Percentiles rank a stretch among this genome's conserved stretches.
phyloP scores from a whole-genome alignment of 1,140 invertebrate genomes.

The Probaryconus sp. region DNA sequence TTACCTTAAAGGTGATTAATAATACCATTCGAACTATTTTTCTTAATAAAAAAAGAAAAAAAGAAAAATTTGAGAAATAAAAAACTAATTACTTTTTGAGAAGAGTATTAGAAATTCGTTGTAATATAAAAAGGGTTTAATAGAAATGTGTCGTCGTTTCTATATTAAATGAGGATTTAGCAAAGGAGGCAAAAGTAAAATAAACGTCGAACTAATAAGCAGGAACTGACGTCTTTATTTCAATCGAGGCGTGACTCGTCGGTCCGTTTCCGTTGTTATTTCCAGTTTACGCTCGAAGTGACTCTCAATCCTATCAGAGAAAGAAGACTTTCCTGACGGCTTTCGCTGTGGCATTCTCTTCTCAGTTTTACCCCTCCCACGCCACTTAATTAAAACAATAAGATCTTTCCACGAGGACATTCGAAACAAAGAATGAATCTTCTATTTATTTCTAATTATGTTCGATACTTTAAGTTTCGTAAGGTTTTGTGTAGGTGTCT shows the following conservation, averaged over 20 bases:
- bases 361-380: constrained; percentile 52
- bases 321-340: constrained; percentile 68
- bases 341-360: constrained; percentile 63
- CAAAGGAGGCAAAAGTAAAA: constrained; percentile 68
- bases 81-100: too few relatives aligned
- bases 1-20: too few relatives aligned
- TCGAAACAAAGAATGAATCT: constrained; percentile 65
- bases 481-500: too few relatives aligned
- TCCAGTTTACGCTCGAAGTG: constrained; percentile 75
- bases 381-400: constrained; percentile 77
- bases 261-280: constrained; percentile 75
- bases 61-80: too few relatives aligned
- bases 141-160: constrained; percentile 34
- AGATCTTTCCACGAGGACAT: constrained; percentile 62
- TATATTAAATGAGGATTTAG: constrained; percentile 54
- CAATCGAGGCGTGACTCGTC: constrained; percentile 73
- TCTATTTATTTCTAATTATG: constrained; percentile 79
- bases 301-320: constrained; percentile 75
- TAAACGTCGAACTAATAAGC: constrained; percentile 74
- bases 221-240: constrained; percentile 73
- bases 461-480: constrained; percentile 74
- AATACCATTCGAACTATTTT: too few relatives aligned
- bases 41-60: too few relatives aligned
- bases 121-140: constrained; percentile 37
- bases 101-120: too few relatives aligned